A percentile compares a stretch with the other conserved stretches of the same genome.
These are phyloP conservation scores for Aythya baeri DNA, from an alignment of 2,113 vertebrate species.

Conservation along the genomic window DNA sequence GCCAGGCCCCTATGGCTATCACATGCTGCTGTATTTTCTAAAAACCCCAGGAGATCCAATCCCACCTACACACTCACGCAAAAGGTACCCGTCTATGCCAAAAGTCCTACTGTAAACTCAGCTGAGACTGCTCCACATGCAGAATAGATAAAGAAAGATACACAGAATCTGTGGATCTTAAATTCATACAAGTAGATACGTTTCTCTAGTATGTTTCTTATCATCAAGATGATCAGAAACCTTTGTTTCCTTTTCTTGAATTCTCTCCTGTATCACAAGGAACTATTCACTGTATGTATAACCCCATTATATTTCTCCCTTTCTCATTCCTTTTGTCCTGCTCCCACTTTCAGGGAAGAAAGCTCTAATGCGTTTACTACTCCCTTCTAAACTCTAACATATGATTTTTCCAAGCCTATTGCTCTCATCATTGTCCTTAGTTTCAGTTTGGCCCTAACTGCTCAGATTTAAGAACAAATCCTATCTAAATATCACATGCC, in stretches of 20 bases:
- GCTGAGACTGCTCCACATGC: neutral
- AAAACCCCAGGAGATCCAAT: neutral
- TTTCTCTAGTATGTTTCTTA: neutral
- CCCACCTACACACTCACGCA: neutral
- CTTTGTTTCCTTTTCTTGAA: neutral
- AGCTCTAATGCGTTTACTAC: neutral
- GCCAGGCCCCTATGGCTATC: constrained; percentile 37
- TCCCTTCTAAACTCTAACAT: neutral
- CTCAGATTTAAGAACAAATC: neutral
- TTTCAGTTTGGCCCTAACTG: neutral
- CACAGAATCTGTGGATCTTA: neutral
- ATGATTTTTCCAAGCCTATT: neutral
- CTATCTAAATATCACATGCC: neutral
- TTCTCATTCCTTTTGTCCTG: neutral
- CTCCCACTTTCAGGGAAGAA: neutral
- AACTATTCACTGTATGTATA: neutral
- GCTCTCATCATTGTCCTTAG: neutral
- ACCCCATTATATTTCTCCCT: neutral
- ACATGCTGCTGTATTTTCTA: constrained; percentile 1
- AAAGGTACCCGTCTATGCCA: neutral
- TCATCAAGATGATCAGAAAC: neutral
- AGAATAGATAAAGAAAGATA: neutral
- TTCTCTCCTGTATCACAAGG: neutral
- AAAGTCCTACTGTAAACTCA: neutral
- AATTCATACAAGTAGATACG: neutral